Evolutionary conservation across 2,888 invertebrate genomes (phyloP), one percentile per base, ranked within the genome.

Genomic region (Xestia sexstrigata): DNA sequence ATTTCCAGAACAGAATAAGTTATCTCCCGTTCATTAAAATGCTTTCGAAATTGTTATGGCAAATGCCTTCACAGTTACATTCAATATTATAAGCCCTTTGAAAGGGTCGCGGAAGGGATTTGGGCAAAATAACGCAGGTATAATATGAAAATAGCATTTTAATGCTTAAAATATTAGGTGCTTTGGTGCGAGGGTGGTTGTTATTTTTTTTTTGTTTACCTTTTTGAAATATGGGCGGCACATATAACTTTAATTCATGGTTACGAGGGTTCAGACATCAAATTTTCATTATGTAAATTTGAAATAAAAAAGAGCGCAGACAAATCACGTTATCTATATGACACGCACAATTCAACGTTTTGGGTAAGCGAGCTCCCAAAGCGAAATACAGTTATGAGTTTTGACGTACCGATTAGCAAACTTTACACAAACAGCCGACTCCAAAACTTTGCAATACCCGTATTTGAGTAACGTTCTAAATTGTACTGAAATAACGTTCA

Each of bases 281-380:
- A 83, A 79, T 73, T 79, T 85, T 77, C 74, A 76, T 78, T 81
- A 83, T 83, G 78, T 39, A 85, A 79, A 87, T 85, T 84, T 86
- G n/a, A n/a, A n/a, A n/a, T n/a, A n/a, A n/a, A n/a, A 86, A 89
- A 82, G 74, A 85, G 74, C 72, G 76, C 79, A 81, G 82, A 87
- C 84, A 88, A 91, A 90, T 92, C 84, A 88, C 72, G 82, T 89
- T 91, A 91, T 89, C 90, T 88, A 80, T 79, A 78, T 84, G 83
- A 86, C 87, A 84, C 81, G 77, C 74, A 80, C 86, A 82, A 87
- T 87, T 88, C 82, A 84, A 82, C 78, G 79, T 87, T 83, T 81
- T 78, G 76, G 87, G 72, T 82, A 74, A 80, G 55, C 81, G 82
- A 79, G 84, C 83, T 74, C 69, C 70, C 62, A 68, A 73, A 77